Conservation (phyloP, 1,140 invertebrate genomes). For the Macrosteles quadrilineatus region DNA sequence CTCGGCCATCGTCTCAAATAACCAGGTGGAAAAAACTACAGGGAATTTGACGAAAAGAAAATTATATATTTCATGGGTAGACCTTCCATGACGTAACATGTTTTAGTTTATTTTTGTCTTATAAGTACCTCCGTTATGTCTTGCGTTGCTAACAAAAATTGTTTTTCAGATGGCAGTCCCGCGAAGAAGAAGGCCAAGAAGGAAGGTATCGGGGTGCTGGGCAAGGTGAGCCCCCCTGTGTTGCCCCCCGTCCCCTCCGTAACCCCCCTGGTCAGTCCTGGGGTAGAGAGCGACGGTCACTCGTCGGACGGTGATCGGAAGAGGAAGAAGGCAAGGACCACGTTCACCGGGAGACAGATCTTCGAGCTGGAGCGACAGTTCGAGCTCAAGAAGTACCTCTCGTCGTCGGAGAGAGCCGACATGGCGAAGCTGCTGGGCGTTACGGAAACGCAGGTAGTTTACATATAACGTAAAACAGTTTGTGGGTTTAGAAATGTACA, state of each 20-base stretch:
- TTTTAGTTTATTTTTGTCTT: no score
- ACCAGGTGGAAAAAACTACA: no score
- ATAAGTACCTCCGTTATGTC: no score
- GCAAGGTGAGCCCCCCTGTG: background rate
- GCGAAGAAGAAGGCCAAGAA: slow-evolving; percentile 28
- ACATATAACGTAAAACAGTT: no score
- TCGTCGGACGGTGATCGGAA: slow-evolving; percentile 62
- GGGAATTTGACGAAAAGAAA: no score
- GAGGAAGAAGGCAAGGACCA: slow-evolving; percentile 93
- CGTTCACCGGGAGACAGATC: slow-evolving; percentile 93
- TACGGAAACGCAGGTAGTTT: slow-evolving; percentile 89
- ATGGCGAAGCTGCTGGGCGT: slow-evolving; percentile 93
- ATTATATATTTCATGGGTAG: no score
- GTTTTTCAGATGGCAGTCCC: slow-evolving; percentile 25
- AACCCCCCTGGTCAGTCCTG: slow-evolving; percentile 9
- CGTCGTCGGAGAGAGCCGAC: slow-evolving; percentile 90
- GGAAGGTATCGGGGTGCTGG: background rate
- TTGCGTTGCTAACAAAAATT: no score
- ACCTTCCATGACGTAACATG: no score
- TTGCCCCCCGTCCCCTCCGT: slow-evolving; percentile 12
- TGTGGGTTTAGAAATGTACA: no score
- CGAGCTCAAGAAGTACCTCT: slow-evolving; percentile 94
- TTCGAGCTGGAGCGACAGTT: slow-evolving; percentile 96
- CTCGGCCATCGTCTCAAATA: no score
- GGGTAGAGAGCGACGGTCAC: slow-evolving; percentile 17